Evolutionary conservation across 1,140 invertebrate species (phyloP).

Genomic region (Wasmannia auropunctata): DNA sequence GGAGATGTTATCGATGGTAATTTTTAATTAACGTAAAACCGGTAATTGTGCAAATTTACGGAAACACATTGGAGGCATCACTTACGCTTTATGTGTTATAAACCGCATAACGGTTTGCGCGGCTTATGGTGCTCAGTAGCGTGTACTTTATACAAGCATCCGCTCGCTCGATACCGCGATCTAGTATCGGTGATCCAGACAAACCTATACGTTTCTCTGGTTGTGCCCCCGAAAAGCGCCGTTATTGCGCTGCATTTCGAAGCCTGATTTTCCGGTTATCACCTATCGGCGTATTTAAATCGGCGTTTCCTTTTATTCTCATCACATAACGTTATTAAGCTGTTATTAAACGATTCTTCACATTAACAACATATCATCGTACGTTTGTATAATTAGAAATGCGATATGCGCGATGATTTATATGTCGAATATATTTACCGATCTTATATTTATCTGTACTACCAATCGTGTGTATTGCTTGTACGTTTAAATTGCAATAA

Average conservation of each 20-base stretch:
- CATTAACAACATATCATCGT: not conserved
- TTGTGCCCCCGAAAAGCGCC: conserved; percentile 26
- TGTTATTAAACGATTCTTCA: not conserved
- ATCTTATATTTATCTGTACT: not conserved
- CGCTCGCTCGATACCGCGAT: conserved; percentile 58
- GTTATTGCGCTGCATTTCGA: conserved; percentile 6
- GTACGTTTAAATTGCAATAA: not conserved
- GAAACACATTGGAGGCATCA: conserved; percentile 59
- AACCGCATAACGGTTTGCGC: conserved; percentile 67
- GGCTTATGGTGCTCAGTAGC: conserved; percentile 59
- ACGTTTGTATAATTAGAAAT: not conserved
- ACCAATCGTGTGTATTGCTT: not conserved
- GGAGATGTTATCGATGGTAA: conserved; percentile 1
- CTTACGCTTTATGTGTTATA: conserved; percentile 67
- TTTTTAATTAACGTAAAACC: conserved; percentile 44
- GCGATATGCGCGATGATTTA: not conserved
- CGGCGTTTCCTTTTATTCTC: not conserved
- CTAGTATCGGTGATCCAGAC: conserved; percentile 49
- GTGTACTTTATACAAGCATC: conserved; percentile 56
- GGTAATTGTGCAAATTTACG: conserved; percentile 37
- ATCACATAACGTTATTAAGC: not conserved
- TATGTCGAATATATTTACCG: not conserved
- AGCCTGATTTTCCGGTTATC: conserved; percentile 20
- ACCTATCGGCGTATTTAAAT: not conserved
- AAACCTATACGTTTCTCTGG: conserved; percentile 26